phyloP scores from a whole-genome alignment of 1,140 invertebrate genomes.

The Dysdera silvatica region DNA sequence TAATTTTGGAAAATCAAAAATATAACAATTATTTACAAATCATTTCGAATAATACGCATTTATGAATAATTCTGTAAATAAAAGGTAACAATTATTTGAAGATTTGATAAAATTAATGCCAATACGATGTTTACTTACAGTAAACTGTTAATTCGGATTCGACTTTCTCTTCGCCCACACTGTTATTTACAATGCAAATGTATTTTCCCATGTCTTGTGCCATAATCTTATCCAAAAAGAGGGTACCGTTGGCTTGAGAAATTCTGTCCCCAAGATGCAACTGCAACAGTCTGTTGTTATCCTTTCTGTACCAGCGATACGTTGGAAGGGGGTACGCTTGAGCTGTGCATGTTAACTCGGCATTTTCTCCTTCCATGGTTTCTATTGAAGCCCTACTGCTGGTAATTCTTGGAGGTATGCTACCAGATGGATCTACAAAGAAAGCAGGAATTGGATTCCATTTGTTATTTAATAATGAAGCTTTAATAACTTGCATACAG shows the following conservation, averaged over 20 bases:
- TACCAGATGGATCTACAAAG: conserved; percentile 50
- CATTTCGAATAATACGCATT: too few relatives aligned
- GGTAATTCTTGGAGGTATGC: conserved; percentile 34
- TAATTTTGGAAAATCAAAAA: too few relatives aligned
- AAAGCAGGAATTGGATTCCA: too few relatives aligned
- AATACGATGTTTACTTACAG: conserved; percentile 34
- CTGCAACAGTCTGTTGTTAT: conserved; percentile 16
- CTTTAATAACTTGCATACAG: too few relatives aligned
- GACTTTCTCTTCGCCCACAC: conserved; percentile 35
- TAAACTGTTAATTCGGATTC: conserved; percentile 36
- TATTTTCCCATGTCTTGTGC: conserved; percentile 35
- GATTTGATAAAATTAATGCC: too few relatives aligned
- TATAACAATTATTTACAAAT: too few relatives aligned
- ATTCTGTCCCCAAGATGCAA: conserved; percentile 15
- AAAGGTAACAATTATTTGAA: too few relatives aligned
- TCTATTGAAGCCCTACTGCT: conserved; percentile 28
- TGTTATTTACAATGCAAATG: conserved; percentile 37
- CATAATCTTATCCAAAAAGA: conserved; percentile 28
- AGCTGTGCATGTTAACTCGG: conserved; percentile 44
- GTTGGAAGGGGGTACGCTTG: conserved; percentile 35
- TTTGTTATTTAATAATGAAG: too few relatives aligned
- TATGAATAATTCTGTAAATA: too few relatives aligned
- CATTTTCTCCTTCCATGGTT: conserved; percentile 35
- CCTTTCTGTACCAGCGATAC: conserved; percentile 31
- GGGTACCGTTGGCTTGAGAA: conserved; percentile 28